Evolutionary conservation across 2,113 vertebrate species (phyloP).

Genomic region (Petroica traversi): DNA sequence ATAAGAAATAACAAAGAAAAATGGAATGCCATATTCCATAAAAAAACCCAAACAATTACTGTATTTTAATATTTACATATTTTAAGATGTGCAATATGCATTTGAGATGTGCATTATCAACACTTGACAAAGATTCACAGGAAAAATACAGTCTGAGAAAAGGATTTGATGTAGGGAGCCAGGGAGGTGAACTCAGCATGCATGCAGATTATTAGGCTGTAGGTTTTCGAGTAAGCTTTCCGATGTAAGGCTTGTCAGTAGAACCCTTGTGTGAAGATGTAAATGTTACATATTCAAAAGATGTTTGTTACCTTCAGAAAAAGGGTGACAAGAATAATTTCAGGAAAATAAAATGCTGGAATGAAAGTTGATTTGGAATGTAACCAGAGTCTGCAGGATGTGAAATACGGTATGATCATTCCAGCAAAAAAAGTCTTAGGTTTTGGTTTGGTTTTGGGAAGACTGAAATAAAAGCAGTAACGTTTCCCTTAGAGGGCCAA

Average conservation of each 20-base stretch:
- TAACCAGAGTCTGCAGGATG: neutral
- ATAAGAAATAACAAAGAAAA: neutral
- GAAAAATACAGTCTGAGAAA: neutral
- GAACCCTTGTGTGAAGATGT: neutral
- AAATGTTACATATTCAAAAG: neutral
- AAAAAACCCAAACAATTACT: neutral
- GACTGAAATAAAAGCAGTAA: neutral
- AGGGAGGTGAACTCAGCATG: neutral
- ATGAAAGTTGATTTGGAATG: neutral
- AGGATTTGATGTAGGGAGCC: neutral
- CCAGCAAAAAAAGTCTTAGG: neutral
- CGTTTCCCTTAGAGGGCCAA: neutral
- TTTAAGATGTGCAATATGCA: neutral
- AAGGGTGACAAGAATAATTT: neutral
- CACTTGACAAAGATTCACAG: neutral
- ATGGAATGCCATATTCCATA: rapidly evolving
- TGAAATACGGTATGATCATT: neutral
- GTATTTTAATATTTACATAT: neutral
- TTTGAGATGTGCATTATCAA: neutral
- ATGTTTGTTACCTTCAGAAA: neutral
- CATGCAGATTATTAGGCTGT: neutral
- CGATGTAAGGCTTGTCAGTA: neutral
- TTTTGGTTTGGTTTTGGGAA: neutral
- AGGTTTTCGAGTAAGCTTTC: neutral
- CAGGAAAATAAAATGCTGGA: neutral